A percentile compares a stretch with the other conserved stretches of the same genome.
phyloP scores from a whole-genome alignment of 2,113 vertebrate species.

The Leucopsar rothschildi region DNA sequence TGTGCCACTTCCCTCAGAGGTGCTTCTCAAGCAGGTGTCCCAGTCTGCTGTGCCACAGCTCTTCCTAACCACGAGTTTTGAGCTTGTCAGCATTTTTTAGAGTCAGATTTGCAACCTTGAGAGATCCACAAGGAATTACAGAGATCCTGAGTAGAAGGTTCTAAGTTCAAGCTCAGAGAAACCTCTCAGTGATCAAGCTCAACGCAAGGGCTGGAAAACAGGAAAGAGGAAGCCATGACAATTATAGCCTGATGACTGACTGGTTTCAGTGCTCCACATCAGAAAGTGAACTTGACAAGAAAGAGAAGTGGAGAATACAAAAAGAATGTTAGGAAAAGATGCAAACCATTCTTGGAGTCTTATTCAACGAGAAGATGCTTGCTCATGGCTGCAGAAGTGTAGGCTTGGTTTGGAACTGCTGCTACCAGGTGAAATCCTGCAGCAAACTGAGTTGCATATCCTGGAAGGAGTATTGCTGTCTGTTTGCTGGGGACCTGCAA shows the following conservation, averaged over 20 bases:
- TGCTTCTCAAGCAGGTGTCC: neutral
- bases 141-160: neutral
- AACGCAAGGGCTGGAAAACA: fast-evolving
- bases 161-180: neutral
- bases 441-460: neutral
- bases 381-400: neutral
- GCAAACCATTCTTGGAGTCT: neutral
- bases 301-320: neutral
- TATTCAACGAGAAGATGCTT: neutral
- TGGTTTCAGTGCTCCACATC: neutral
- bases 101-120: neutral
- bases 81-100: neutral
- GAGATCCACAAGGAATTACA: neutral
- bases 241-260: neutral
- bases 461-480: neutral
- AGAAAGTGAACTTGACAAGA: neutral
- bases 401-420: neutral
- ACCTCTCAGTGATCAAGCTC: neutral
- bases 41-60: neutral
- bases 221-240: neutral
- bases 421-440: neutral
- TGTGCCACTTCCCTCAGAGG: neutral
- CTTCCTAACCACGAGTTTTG: neutral
- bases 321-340: neutral
- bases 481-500: neutral